Conservation (phyloP, 2,113 vertebrate genomes). For the Cryptomyrus ogoouensis region DNA sequence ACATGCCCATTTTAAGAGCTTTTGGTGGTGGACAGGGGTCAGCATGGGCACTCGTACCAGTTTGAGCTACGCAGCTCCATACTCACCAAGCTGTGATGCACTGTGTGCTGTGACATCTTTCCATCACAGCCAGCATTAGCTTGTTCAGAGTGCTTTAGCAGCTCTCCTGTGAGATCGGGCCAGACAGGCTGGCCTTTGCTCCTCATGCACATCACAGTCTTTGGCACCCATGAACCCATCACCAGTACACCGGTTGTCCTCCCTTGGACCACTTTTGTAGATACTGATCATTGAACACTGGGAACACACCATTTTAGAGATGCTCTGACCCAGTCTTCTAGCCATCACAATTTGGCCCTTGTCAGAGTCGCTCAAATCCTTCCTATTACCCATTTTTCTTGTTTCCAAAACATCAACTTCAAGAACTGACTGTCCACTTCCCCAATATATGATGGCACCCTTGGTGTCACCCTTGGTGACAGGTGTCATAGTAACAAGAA, state of each 20-base stretch:
- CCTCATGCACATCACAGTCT: background rate
- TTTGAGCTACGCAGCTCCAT: background rate
- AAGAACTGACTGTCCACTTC: background rate
- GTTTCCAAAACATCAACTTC: background rate
- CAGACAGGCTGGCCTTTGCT: background rate
- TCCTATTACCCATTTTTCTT: background rate
- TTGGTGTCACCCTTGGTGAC: no score
- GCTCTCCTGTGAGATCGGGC: background rate
- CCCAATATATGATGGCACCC: background rate
- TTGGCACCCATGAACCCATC: background rate
- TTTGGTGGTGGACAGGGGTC: background rate
- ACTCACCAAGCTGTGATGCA: background rate
- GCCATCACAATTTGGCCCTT: background rate
- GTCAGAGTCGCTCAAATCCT: background rate
- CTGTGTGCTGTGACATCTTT: background rate
- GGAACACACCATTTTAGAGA: background rate
- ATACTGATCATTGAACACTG: background rate
- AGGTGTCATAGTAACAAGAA: background rate
- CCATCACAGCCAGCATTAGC: background rate
- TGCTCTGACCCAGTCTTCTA: background rate
- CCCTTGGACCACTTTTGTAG: background rate
- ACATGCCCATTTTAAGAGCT: background rate
- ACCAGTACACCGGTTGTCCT: background rate
- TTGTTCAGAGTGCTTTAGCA: background rate
- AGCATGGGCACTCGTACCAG: background rate